Percentiles rank a stretch among this genome's conserved stretches.
Evolutionary conservation across 2,113 vertebrate genomes (phyloP).

Genomic region (Nanger granti): DNA sequence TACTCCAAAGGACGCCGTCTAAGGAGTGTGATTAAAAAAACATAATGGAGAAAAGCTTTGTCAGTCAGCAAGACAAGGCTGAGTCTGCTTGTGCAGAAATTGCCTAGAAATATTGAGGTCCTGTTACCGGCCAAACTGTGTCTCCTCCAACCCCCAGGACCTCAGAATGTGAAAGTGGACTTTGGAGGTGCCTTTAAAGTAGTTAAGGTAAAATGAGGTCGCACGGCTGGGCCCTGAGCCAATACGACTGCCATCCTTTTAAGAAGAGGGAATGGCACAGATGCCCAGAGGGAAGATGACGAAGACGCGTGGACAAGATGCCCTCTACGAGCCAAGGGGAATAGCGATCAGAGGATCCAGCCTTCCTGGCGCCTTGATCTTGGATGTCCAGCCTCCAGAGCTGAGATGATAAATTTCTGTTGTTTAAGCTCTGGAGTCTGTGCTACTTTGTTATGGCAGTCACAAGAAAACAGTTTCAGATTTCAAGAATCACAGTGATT

Average conservation of each 20-base stretch:
- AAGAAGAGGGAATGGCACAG: neutral
- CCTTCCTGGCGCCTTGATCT: neutral
- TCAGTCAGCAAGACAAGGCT: slow-evolving; percentile 77
- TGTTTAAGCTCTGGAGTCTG: neutral
- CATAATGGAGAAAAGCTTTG: slow-evolving; percentile 79
- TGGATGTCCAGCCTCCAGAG: neutral
- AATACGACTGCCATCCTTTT: neutral
- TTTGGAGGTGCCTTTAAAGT: neutral
- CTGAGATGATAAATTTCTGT: too few species aligned
- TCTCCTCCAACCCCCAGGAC: neutral
- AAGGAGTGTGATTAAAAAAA: slow-evolving; percentile 64
- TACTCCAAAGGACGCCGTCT: slow-evolving; percentile 87
- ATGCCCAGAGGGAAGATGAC: neutral
- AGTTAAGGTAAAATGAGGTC: neutral
- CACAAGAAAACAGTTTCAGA: neutral
- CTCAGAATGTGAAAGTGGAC: neutral
- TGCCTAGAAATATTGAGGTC: neutral
- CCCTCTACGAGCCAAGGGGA: neutral
- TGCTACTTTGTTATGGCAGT: neutral
- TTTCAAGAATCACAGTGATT: neutral
- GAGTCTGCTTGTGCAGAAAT: neutral
- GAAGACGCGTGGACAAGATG: neutral
- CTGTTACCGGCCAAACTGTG: neutral
- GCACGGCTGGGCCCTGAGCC: too few species aligned
- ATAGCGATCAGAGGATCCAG: neutral